phyloP scores from a whole-genome alignment of 2,888 invertebrate genomes.

The Zhuqinia jingwanae region DNA sequence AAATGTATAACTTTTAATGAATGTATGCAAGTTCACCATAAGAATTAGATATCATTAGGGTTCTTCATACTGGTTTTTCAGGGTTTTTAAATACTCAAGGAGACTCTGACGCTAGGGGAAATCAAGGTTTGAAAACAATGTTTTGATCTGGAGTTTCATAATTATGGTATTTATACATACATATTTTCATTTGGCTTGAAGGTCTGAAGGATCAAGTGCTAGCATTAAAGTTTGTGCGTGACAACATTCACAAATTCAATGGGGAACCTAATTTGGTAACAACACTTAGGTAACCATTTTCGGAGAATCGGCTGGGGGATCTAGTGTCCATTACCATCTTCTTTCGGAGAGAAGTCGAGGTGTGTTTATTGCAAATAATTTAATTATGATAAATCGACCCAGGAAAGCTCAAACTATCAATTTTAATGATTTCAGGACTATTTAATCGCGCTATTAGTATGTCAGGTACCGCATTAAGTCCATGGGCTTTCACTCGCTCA shows the following conservation, averaged over 20 bases:
- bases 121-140: constrained; percentile 33
- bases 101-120: constrained; percentile 71
- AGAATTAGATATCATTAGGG: neutral
- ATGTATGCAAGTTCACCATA: neutral
- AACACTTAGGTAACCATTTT: constrained; percentile 70
- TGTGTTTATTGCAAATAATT: neutral
- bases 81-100: constrained; percentile 74
- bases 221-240: constrained; percentile 76
- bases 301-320: constrained; percentile 74
- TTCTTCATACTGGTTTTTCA: constrained; percentile 14
- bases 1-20: too few species aligned
- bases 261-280: constrained; percentile 71
- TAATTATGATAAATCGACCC: neutral
- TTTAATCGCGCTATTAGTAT: constrained; percentile 81
- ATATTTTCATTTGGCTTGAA: neutral
- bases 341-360: constrained; percentile 76
- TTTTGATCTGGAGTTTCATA: neutral
- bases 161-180: neutral
- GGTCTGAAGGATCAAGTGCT: constrained; percentile 76
- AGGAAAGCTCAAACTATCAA: too few species aligned
- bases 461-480: constrained; percentile 80
- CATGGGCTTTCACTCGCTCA: constrained; percentile 82
- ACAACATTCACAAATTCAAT: constrained; percentile 74
- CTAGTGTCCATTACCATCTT: constrained; percentile 77
- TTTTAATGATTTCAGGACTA: constrained; percentile 79